Base-by-base conservation (phyloP, 2,113 vertebrate genomes). In the Cephalophus harveyi region DNA sequence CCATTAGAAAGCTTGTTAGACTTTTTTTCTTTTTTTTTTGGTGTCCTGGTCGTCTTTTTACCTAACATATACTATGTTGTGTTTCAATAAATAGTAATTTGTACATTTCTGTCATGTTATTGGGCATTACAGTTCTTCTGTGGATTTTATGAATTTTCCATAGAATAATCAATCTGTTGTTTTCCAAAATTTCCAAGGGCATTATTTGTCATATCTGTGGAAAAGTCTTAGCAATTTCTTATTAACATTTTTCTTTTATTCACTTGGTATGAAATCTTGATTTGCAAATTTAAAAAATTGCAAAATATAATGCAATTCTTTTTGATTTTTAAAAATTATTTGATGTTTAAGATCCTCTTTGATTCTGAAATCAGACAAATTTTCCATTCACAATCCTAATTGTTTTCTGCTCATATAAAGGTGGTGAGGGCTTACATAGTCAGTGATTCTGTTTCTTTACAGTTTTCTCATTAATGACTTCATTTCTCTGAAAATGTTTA, bases 331-430 rank as follows among this genome's bases (percentile, higher is more conserved):
- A 2, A 25, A 54, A 82, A 59, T 55, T 85, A 12, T 78, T 67
- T 36, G 1, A 4, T 55, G 16, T 67, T 1, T 84, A 15, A 30
- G 2, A 93, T 50, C 5, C 7, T 36, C 17, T n/a, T 87, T 83
- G 33, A 59, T 40, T 2, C 8, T 59, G 8, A 59, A 43, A 67
- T 60, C 21, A 40, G 36, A 74, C 5, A 60, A 15, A 30, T 17
- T 92, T 33, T 46, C 21, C 3, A 46, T 81, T 25, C 8, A 36
- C 2, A 27, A 19, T 82, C 21, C 54, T 62, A 48, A 74, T 15
- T 62, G 4, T 46, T 2, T 54, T 48, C n/a, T 67, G 5, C 2
- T 91, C 14, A 30, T 62, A 1, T 6, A 27, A 3, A 2, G 0
- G 12, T 88, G 33, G 12, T 62, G 2, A n/a, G 0, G 0, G 12